Conservation (phyloP, 2,113 vertebrate species). For the Clupea harengus region DNA sequence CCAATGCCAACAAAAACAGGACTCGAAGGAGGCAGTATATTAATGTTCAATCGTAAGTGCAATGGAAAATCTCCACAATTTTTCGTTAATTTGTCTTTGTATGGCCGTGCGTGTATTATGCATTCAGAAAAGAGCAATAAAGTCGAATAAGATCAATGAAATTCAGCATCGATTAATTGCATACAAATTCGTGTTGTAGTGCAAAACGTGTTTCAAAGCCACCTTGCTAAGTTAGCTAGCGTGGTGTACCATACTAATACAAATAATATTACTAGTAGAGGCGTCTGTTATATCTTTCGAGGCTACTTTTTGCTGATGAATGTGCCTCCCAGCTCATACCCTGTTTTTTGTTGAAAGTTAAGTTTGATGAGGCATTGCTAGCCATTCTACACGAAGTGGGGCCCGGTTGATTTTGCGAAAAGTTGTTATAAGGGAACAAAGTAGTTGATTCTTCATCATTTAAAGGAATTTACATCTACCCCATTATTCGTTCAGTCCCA, state of each 20-base stretch:
- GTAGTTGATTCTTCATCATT: neutral
- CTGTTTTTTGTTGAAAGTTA: neutral
- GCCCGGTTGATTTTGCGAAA: constrained; percentile 12
- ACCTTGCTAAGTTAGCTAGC: constrained; percentile 50
- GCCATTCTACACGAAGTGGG: neutral
- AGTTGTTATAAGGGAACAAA: neutral
- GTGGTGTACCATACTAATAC: constrained; percentile 36
- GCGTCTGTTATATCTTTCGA: neutral
- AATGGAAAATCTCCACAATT: constrained; percentile 45
- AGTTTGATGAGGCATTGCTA: neutral
- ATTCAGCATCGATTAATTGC: constrained; percentile 20
- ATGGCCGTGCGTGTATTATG: constrained; percentile 12
- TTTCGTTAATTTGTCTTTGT: neutral
- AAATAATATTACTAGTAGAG: neutral
- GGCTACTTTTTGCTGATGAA: neutral
- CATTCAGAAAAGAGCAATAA: neutral
- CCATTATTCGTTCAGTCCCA: neutral
- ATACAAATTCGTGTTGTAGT: constrained; percentile 39
- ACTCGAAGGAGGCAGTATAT: constrained; percentile 63
- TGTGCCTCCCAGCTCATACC: neutral
- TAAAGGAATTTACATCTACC: neutral
- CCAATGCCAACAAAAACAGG: constrained; percentile 77
- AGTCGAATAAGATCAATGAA: neutral
- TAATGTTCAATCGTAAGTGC: constrained; percentile 70
- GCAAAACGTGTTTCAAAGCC: constrained; percentile 50